Conservation (phyloP, 2,113 vertebrate genomes). For the Dasyprocta punctata region DNA sequence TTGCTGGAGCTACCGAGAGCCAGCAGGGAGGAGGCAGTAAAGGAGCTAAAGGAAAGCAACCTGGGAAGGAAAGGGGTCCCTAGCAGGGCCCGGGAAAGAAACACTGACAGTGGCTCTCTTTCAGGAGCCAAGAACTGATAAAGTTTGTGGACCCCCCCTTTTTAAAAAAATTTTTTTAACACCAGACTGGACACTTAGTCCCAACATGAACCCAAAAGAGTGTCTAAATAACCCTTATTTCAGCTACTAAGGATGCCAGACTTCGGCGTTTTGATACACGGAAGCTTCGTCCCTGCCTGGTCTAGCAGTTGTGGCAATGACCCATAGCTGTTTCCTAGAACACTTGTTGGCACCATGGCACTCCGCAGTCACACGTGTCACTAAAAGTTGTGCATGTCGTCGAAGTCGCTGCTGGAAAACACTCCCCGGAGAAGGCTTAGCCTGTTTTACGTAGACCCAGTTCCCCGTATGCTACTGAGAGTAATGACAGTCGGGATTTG, state of each 20-base stretch:
- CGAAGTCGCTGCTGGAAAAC: not conserved
- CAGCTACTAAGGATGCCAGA: not conserved
- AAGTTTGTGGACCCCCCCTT: too few relatives aligned
- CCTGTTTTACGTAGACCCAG: not conserved
- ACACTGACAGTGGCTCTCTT: not conserved
- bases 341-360: not conserved
- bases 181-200: not conserved
- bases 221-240: not conserved
- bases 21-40: conserved; percentile 56
- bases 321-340: not conserved
- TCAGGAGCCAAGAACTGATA: not conserved
- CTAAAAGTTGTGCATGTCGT: not conserved
- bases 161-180: too few relatives aligned
- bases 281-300: not conserved
- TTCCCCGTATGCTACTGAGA: not conserved
- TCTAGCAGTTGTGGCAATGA: not conserved
- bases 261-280: not conserved
- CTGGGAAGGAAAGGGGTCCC: not conserved
- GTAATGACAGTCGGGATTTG: not conserved
- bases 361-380: not conserved
- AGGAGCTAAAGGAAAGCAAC: not conserved
- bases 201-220: not conserved
- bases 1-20: conserved; percentile 71
- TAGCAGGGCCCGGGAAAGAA: not conserved
- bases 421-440: not conserved